Percentiles rank a stretch among this genome's conserved stretches.
These are phyloP conservation scores for Opisthocomus hoazin DNA, from an alignment of 2,113 vertebrate genomes.

Conservation along the genomic window DNA sequence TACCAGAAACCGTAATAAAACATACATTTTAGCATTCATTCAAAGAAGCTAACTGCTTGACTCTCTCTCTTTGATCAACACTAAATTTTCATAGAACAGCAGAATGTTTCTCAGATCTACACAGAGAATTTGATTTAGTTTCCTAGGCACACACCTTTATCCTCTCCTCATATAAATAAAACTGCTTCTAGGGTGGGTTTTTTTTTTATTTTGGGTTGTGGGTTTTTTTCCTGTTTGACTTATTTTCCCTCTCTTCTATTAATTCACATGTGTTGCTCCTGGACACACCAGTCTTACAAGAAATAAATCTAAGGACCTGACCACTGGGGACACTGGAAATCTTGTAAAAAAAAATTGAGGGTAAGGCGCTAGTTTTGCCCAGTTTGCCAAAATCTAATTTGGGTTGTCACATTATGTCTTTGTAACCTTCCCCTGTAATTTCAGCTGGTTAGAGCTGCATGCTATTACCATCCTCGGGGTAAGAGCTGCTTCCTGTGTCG, in stretches of 20 bases:
- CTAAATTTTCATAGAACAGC: not conserved
- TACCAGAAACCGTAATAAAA: not conserved
- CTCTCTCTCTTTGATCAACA: not conserved
- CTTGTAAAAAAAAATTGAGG: not conserved
- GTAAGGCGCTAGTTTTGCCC: constrained; percentile 8
- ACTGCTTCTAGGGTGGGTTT: not conserved
- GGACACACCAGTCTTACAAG: not conserved
- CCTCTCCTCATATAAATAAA: not conserved
- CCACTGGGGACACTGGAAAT: not conserved
- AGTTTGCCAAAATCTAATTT: constrained; percentile 25
- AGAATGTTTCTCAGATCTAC: not conserved
- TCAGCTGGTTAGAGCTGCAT: not conserved
- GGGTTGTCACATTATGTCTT: not conserved
- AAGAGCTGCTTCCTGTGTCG: not conserved
- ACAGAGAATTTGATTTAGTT: not conserved
- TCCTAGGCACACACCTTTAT: not conserved
- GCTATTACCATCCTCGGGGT: not conserved
- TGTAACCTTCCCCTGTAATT: constrained; percentile 10
- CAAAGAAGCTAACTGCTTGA: not conserved
- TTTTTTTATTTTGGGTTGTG: not conserved
- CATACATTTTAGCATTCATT: not conserved
- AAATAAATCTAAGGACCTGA: not conserved
- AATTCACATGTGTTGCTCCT: not conserved
- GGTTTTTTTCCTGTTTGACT: not conserved
- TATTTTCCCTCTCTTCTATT: not conserved